Evolutionary conservation across 1,140 invertebrate species (phyloP).

Genomic region (Drosophila kurseongensis): DNA sequence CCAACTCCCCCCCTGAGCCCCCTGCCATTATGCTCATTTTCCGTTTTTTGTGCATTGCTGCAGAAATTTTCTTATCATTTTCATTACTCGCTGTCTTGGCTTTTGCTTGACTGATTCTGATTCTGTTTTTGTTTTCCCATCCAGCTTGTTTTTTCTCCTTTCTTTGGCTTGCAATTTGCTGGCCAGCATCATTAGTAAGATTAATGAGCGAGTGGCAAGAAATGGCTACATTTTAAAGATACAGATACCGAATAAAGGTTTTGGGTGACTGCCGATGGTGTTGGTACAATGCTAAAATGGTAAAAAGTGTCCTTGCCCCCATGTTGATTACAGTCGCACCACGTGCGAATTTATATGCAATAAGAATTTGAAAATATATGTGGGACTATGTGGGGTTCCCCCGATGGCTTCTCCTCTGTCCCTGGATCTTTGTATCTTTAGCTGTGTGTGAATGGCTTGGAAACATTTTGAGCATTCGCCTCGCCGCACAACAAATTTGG

Average conservation of each 20-base stretch:
- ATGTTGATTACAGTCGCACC: constrained; percentile 80
- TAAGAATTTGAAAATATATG: constrained; percentile 82
- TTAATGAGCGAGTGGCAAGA: constrained; percentile 62
- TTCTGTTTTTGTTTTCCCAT: constrained; percentile 46
- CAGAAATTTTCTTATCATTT: constrained; percentile 84
- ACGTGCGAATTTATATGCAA: constrained; percentile 83
- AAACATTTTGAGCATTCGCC: constrained; percentile 78
- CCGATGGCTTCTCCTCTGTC: neutral
- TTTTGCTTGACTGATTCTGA: constrained; percentile 80
- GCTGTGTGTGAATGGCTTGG: constrained; percentile 42
- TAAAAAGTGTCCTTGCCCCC: constrained; percentile 70
- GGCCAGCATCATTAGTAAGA: constrained; percentile 78
- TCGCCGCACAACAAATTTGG: constrained; percentile 83
- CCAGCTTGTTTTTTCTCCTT: constrained; percentile 42
- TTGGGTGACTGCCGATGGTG: neutral
- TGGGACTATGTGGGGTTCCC: constrained; percentile 29
- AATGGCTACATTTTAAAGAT: constrained; percentile 56
- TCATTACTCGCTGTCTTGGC: constrained; percentile 75
- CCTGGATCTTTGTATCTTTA: constrained; percentile 14
- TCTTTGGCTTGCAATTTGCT: constrained; percentile 70
- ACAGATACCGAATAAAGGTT: constrained; percentile 7
- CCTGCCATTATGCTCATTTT: constrained; percentile 25
- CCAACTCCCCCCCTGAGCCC: neutral
- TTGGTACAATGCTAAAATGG: neutral
- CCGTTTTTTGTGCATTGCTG: constrained; percentile 71